phyloP scores from a whole-genome alignment of 2,113 vertebrate genomes.

The Hepsetus odoe region DNA sequence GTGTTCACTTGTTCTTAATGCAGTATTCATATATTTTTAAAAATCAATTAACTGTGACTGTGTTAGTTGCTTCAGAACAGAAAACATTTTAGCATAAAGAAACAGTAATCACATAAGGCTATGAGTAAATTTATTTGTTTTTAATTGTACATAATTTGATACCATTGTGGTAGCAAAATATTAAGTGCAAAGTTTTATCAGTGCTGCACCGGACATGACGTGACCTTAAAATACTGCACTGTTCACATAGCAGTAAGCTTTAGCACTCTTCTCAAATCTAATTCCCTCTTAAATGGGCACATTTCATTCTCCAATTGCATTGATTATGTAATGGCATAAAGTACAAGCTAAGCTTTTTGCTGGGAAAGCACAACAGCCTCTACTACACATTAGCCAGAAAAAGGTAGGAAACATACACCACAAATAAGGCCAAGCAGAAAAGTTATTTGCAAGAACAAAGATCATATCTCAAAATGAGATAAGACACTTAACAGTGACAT shows the following conservation, averaged over 20 bases:
- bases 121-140: too few relatives aligned
- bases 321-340: conserved; percentile 40
- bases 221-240: conserved; percentile 8
- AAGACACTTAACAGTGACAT: background rate
- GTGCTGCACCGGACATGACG: background rate
- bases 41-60: too few relatives aligned
- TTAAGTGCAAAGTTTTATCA: too few relatives aligned
- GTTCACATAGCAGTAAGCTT: conserved; percentile 1
- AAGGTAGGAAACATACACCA: background rate
- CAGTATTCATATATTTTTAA: too few relatives aligned
- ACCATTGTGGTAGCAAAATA: too few relatives aligned
- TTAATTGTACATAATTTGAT: too few relatives aligned
- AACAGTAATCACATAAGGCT: too few relatives aligned
- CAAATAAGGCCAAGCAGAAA: conserved; percentile 10
- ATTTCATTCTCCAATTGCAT: conserved; percentile 6
- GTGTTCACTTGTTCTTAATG: too few relatives aligned
- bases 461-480: background rate
- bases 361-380: conserved; percentile 1
- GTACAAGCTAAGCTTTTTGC: conserved; percentile 22
- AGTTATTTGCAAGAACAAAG: background rate
- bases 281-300: background rate
- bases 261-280: background rate
- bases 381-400: background rate
- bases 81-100: too few relatives aligned
- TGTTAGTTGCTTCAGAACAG: too few relatives aligned